Percentiles rank a stretch among this genome's conserved stretches.
Evolutionary conservation across 2,888 invertebrate species (phyloP).

Genomic region (Dryadula phaetusa): DNA sequence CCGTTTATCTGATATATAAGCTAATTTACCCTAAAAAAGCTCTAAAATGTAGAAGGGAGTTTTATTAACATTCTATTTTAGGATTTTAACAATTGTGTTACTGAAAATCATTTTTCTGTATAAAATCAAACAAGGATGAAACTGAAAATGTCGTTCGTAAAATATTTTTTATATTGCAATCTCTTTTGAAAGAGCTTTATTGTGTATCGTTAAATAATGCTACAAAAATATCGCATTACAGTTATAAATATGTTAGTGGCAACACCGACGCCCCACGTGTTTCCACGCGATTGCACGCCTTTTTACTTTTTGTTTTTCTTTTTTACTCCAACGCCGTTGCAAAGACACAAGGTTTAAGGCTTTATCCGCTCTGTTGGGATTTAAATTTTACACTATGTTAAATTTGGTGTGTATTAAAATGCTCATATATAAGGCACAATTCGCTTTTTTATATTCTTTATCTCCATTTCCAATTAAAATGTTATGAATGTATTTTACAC

Average conservation of each 20-base stretch:
- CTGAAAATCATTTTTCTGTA: neutral
- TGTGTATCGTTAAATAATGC: neutral
- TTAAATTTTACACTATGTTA: constrained; percentile 20
- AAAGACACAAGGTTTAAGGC: constrained; percentile 25
- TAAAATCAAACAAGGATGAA: neutral
- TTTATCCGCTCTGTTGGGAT: constrained; percentile 18
- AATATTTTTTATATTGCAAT: neutral
- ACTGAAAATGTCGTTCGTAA: neutral
- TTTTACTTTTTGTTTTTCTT: constrained; percentile 33
- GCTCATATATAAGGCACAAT: neutral
- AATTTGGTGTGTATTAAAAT: neutral
- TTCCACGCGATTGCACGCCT: constrained; percentile 34
- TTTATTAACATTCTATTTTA: too few species aligned
- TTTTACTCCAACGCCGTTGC: constrained; percentile 29
- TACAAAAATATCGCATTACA: constrained; percentile 12
- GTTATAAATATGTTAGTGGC: constrained; percentile 43
- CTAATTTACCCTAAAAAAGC: too few species aligned
- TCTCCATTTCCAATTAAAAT: neutral
- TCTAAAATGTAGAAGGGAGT: too few species aligned
- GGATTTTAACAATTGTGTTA: too few species aligned
- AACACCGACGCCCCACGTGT: constrained; percentile 40
- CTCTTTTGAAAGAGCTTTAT: constrained; percentile 2
- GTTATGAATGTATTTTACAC: neutral
- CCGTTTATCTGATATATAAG: too few species aligned
- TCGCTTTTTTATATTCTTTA: neutral